Evolutionary conservation across 2,113 vertebrate genomes (phyloP).

Genomic region (Hirundichthys speculiger): DNA sequence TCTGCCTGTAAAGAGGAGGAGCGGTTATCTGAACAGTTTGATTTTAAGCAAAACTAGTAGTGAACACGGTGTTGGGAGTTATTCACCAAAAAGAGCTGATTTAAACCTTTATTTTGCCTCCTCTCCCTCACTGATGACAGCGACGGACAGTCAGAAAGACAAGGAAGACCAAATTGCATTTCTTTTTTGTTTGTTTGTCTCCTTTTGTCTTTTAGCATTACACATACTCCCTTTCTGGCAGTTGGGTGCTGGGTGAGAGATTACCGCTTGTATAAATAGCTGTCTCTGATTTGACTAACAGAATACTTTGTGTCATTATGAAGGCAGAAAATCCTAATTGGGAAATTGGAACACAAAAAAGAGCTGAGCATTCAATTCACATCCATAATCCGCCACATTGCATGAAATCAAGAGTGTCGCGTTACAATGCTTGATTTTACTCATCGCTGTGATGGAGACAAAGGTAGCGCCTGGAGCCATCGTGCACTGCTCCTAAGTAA

Average conservation of each 20-base stretch:
- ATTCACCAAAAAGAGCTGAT: constrained; percentile 62
- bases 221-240: constrained; percentile 74
- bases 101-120: constrained; percentile 43
- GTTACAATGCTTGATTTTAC: constrained; percentile 80
- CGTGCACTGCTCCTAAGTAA: constrained; percentile 62
- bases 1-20: constrained; percentile 30
- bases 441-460: constrained; percentile 79
- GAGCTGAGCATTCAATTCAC: constrained; percentile 77
- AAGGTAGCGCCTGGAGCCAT: constrained; percentile 80
- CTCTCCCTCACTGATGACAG: constrained; percentile 32
- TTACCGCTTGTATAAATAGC: constrained; percentile 84
- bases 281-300: constrained; percentile 83
- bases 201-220: constrained; percentile 75
- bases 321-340: constrained; percentile 86
- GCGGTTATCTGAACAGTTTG: constrained; percentile 61
- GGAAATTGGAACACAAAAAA: constrained; percentile 82
- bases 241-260: constrained; percentile 73
- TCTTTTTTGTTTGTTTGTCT: constrained; percentile 61
- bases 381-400: constrained; percentile 81
- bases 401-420: constrained; percentile 82
- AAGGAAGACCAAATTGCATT: constrained; percentile 32
- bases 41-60: constrained; percentile 60
- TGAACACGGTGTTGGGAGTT: constrained; percentile 57
- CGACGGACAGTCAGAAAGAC: constrained; percentile 60
- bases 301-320: constrained; percentile 81